Base-by-base conservation (phyloP, 2,113 vertebrate species). In the Ciconia boyciana region DNA sequence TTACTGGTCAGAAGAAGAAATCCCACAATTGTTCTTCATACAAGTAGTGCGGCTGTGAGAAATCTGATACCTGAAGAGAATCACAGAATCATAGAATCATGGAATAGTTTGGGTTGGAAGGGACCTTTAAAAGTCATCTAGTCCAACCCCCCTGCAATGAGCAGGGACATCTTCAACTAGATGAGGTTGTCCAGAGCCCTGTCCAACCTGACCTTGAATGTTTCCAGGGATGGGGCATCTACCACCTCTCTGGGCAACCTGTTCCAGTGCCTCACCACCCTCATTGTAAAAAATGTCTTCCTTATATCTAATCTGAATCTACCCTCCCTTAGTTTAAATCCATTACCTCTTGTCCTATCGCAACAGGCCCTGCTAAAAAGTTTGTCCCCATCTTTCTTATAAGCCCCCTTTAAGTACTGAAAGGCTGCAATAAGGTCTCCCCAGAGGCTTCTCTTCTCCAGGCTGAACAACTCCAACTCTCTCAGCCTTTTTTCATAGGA, bases 1-100 rank as follows among this genome's bases (percentile, higher is more conserved):
- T 78, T 60, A 60, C 5, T 60, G 20, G 14, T 81, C 46, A 81
- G 55, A 92, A 76, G 54, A 88, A 83, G 31, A 88, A 92, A 84
- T 43, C 25, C 11, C 20, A 66, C 13, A 78, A 66, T 36, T 52
- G 20, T 11, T 44, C 58, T 92, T 70, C 46, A 32, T 29, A 43
- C 7, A 39, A 44, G 41, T 18, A 83, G 4, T 8, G 28, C 0
- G 0, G 10, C 31, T 77, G 10, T 60, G 22, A 93, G 16, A 85
- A 94, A 79, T 64, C 20, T 46, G 39, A 80, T 24, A 17, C 25
- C 17, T n/a, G 12, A 95, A 54, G 31, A 78, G 41, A 77, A 75
- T 75, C 16, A 24, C 2, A 43, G 31, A 81, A 70, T 70, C 16
- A 49, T 3, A 49, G 49, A 65, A 65, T 19, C 14, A 17, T 19